A percentile compares a stretch with the other conserved stretches of the same genome.
phyloP scores from a whole-genome alignment of 1,140 invertebrate species.

The Procambarus virginalis region DNA sequence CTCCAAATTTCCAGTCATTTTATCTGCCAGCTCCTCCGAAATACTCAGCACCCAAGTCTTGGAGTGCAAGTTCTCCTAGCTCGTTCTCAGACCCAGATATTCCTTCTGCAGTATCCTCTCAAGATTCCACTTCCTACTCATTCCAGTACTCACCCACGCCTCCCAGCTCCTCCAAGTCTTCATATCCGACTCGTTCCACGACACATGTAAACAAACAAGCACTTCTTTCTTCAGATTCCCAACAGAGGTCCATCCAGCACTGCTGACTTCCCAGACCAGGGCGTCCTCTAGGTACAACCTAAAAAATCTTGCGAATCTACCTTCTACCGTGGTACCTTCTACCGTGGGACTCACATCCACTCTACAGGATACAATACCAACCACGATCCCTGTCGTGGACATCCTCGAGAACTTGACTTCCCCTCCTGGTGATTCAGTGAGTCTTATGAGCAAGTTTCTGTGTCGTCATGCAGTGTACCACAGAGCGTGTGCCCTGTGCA shows the following conservation, averaged over 20 bases:
- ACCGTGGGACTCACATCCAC: too few species aligned
- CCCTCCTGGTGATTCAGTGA: not conserved
- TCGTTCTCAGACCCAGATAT: not conserved
- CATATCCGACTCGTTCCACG: not conserved
- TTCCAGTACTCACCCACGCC: not conserved
- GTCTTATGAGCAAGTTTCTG: slow-evolving; percentile 14
- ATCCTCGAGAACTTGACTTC: too few species aligned
- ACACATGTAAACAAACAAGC: not conserved
- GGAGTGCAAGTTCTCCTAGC: not conserved
- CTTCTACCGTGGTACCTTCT: too few species aligned
- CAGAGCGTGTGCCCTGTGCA: not conserved
- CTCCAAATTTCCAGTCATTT: not conserved
- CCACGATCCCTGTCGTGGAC: too few species aligned
- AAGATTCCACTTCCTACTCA: not conserved
- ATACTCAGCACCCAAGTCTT: too few species aligned
- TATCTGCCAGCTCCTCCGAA: too few species aligned
- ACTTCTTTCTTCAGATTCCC: not conserved
- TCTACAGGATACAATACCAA: too few species aligned
- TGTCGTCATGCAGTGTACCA: slow-evolving; percentile 10
- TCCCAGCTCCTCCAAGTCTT: not conserved
- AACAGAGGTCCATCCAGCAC: not conserved
- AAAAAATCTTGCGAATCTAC: too few species aligned
- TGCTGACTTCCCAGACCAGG: not conserved
- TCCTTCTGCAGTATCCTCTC: not conserved
- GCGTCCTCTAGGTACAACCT: not conserved